These are phyloP conservation scores for Drosophila pegasa DNA, from an alignment of 2,888 invertebrate species.

Conservation along the genomic window DNA sequence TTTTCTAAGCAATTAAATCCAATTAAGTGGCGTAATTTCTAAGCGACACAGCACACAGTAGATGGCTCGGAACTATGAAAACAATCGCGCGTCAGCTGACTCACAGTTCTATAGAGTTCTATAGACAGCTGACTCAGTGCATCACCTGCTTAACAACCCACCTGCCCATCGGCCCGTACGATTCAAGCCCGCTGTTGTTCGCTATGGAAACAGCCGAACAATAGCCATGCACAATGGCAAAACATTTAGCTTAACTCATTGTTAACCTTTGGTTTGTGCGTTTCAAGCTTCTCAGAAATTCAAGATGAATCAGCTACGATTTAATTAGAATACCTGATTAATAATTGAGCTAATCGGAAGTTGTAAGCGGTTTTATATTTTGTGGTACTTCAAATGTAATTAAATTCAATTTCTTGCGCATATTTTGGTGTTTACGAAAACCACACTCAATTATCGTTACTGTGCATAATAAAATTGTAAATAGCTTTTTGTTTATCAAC, in stretches of 20 bases:
- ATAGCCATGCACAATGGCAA: not conserved
- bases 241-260: conserved; percentile 1
- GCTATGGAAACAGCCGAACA: conserved; percentile 1
- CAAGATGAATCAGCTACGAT: conserved; percentile 24
- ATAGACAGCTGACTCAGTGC: conserved; percentile 30
- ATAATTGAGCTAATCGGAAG: not conserved
- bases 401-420: not conserved
- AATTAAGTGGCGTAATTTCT: conserved; percentile 15
- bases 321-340: not conserved
- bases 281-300: conserved; percentile 3
- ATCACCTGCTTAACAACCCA: not conserved
- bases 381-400: not conserved
- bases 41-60: conserved; percentile 3
- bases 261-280: conserved; percentile 2
- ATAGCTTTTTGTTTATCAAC: conserved; percentile 48
- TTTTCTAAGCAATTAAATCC: conserved; percentile 15
- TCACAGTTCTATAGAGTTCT: conserved; percentile 27
- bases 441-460: not conserved
- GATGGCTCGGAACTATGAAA: conserved; percentile 18
- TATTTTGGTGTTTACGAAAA: not conserved
- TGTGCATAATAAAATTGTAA: conserved; percentile 10
- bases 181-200: conserved; percentile 7
- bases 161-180: conserved; percentile 1
- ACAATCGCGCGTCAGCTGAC: conserved; percentile 27
- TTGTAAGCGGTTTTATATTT: not conserved